These are phyloP conservation scores for Phenacoccus solenopsis DNA, from an alignment of 1,140 invertebrate species.

Conservation along the genomic window DNA sequence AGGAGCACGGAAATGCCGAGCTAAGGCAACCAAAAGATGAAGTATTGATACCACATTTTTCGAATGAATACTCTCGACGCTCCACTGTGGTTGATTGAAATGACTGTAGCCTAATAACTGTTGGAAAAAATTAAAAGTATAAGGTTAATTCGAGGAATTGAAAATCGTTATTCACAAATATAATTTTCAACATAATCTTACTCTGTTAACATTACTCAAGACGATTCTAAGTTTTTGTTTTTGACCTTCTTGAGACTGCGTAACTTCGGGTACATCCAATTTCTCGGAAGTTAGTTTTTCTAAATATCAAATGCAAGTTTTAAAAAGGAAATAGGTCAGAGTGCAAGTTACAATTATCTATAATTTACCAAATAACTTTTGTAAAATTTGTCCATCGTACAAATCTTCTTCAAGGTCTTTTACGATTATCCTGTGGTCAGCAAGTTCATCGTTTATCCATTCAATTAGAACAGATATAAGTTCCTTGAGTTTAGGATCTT, in stretches of 20 bases:
- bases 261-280: constrained; percentile 94
- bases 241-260: constrained; percentile 95
- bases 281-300: constrained; percentile 83
- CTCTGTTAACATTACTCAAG: constrained; percentile 68
- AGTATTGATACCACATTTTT: constrained; percentile 94
- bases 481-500: constrained; percentile 76
- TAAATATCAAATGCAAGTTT: constrained; percentile 31
- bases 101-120: constrained; percentile 36
- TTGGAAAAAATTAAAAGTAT: constrained; percentile 14
- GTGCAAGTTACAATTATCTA: no score
- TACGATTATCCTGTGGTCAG: constrained; percentile 91
- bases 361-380: constrained; percentile 74
- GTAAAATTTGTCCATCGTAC: constrained; percentile 96
- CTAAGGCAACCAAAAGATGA: constrained; percentile 84
- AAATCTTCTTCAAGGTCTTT: constrained; percentile 94
- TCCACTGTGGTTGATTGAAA: constrained; percentile 66
- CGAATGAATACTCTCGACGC: constrained; percentile 86
- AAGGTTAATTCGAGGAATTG: neutral
- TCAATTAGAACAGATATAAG: constrained; percentile 82
- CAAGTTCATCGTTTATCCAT: constrained; percentile 98
- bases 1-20: constrained; percentile 86
- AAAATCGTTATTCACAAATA: neutral
- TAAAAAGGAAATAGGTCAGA: neutral
- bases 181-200: constrained; percentile 31
- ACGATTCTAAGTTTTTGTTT: constrained; percentile 87